Base-by-base conservation (phyloP, 1,140 invertebrate genomes). In the Drosophila pandora region DNA sequence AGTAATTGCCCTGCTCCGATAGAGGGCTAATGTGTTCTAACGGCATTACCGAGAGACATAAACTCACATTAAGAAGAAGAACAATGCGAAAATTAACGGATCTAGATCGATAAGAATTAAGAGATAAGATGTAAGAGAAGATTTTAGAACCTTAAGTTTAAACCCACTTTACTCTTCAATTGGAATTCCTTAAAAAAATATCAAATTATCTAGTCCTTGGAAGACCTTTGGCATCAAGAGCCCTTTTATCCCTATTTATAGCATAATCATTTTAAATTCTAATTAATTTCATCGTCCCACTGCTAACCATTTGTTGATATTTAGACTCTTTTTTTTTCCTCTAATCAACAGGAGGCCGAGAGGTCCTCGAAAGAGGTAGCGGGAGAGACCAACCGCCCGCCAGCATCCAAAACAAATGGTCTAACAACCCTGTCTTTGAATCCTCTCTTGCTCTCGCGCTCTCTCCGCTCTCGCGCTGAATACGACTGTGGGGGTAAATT, bases 341-440 rank as follows among this genome's bases (percentile, higher is more conserved):
- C 67, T 79, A 85, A 85, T 85, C 76, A 85, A 85, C 76, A 81
- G 82, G 77, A 77, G 73, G 60, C 57, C 45, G 32, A 64, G 47
- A 64, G 21, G 21, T 43, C 22, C 28, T 21, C 9, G 17, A 10
- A 47, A 23, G 22, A 52, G 32, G 23, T 55, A 50, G 10, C 32
- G 28, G 28, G 41, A 28, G 55, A 39, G 61, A 41, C 45, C 45
- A 12, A 12, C 25, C 25, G 17, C 17, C 17, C 17, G 25, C 5
- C 62, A 76, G 73, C 62, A 68, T 68, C 62, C 73, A 76, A 76
- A 72, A 76, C 73, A 76, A 76, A 68, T 56, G 61, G 70, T 34
- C 49, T 60, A 74, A 75, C 70, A 47, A 25, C 70, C 60, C 60
- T 49, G 60, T 58, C 37, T 64, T 53, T 48, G 25, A 21, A 22